These are phyloP conservation scores for Papilio xuthus DNA, from an alignment of 1,140 invertebrate species.

Conservation along the genomic window DNA sequence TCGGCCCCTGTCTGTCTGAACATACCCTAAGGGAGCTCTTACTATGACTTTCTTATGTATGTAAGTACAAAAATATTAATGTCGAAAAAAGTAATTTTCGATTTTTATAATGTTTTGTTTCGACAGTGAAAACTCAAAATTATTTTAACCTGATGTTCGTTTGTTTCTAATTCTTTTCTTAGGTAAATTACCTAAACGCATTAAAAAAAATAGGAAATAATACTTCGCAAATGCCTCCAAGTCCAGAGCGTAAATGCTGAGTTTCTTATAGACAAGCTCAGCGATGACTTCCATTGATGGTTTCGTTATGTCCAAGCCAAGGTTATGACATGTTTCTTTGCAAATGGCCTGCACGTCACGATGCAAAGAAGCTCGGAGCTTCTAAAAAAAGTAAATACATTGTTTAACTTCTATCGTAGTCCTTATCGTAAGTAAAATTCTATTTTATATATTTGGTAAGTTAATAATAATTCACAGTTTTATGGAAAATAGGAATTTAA, in stretches of 20 bases:
- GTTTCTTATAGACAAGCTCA: slow-evolving; percentile 80
- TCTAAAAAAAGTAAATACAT: slow-evolving; percentile 73
- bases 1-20: too few species aligned
- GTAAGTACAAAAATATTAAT: too few species aligned
- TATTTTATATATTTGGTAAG: too few species aligned
- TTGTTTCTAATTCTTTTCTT: neutral
- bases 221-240: slow-evolving; percentile 83
- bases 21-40: too few species aligned
- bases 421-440: too few species aligned
- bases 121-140: too few species aligned
- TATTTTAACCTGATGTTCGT: neutral
- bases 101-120: too few species aligned
- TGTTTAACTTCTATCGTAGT: too few species aligned
- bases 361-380: slow-evolving; percentile 74
- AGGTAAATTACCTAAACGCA: slow-evolving; percentile 3
- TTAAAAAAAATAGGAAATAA: neutral
- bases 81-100: too few species aligned
- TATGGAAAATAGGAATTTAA: neutral
- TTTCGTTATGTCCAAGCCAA: slow-evolving; percentile 75
- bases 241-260: slow-evolving; percentile 77
- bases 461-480: neutral
- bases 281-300: slow-evolving; percentile 78
- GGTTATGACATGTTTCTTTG: slow-evolving; percentile 73
- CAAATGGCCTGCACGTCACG: slow-evolving; percentile 74
- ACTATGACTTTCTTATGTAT: too few species aligned